phyloP scores from a whole-genome alignment of 2,113 vertebrate species.

The Thryonomys swinderianus region DNA sequence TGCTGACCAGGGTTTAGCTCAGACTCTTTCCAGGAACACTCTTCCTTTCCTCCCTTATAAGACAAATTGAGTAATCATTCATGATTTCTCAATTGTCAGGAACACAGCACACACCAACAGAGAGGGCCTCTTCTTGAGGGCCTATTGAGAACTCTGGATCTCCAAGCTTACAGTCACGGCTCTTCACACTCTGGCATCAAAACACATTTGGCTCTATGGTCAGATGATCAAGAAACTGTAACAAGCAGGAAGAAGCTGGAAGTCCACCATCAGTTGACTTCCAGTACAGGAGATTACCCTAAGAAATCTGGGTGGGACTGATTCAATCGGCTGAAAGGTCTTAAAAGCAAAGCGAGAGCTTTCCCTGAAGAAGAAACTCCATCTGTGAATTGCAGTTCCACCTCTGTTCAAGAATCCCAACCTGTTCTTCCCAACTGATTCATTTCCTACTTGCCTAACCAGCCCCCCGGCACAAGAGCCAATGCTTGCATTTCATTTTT shows the following conservation, averaged over 20 bases:
- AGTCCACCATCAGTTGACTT: constrained; percentile 16
- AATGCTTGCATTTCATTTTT: background rate
- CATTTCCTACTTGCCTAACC: background rate
- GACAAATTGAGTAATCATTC: no score
- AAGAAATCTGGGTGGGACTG: background rate
- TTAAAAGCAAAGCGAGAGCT: background rate
- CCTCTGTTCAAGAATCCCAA: background rate
- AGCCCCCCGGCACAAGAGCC: background rate
- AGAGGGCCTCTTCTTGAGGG: background rate
- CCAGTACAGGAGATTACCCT: background rate
- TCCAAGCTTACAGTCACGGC: background rate
- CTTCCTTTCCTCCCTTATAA: background rate
- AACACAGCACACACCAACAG: no score
- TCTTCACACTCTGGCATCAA: background rate
- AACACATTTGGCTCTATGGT: background rate
- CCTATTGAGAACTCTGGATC: background rate
- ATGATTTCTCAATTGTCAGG: no score
- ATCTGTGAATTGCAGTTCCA: background rate
- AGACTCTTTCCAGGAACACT: background rate
- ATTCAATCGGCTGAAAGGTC: background rate
- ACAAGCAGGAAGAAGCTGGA: no score
- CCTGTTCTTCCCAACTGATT: background rate
- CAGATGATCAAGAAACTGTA: no score
- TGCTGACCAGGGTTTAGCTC: background rate
- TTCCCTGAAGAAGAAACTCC: constrained; percentile 10